Percentiles rank a stretch among this genome's conserved stretches.
Evolutionary conservation across 2,113 vertebrate species (phyloP).

Genomic region (Columba janthina): DNA sequence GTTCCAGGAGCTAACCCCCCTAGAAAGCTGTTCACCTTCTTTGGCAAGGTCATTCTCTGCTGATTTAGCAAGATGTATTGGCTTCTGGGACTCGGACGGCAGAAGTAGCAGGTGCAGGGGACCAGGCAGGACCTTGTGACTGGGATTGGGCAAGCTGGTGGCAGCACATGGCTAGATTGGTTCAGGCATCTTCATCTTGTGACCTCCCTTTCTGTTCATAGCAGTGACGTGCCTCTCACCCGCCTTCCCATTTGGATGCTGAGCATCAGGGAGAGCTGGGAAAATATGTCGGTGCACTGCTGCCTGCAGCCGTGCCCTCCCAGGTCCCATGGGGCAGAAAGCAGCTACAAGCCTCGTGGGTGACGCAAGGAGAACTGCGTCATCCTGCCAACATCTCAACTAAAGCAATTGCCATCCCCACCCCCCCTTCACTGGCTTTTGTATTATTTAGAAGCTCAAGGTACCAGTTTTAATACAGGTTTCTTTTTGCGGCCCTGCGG

Average conservation of each 20-base stretch:
- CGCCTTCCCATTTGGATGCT: accelerated
- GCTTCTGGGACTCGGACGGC: background rate
- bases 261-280: background rate
- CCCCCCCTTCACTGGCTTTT: accelerated
- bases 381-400: background rate
- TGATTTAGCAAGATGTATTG: background rate
- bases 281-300: accelerated
- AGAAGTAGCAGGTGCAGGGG: background rate
- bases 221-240: background rate
- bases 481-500: background rate
- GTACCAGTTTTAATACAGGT: background rate
- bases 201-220: background rate
- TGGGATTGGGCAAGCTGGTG: accelerated
- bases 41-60: background rate
- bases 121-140: background rate
- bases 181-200: background rate
- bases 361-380: accelerated
- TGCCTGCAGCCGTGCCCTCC: accelerated
- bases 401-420: background rate
- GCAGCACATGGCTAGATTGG: background rate
- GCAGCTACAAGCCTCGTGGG: accelerated
- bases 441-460: background rate
- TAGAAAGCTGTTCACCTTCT: background rate
- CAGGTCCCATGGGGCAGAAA: accelerated
- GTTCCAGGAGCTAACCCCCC: background rate